phyloP scores from a whole-genome alignment of 2,113 vertebrate species.

The Cyphomyrus discorhynchus region DNA sequence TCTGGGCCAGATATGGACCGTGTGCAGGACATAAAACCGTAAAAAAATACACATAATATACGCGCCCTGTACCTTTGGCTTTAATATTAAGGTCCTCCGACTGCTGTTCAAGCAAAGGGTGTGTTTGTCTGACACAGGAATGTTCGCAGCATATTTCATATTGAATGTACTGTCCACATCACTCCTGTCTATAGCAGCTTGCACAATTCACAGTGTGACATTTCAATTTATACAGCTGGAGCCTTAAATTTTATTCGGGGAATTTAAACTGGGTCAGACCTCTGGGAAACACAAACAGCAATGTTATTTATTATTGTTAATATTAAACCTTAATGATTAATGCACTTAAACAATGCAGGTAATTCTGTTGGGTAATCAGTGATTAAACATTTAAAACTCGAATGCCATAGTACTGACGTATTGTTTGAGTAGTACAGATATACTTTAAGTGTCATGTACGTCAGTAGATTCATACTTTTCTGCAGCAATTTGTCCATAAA shows the following conservation, averaged over 20 bases:
- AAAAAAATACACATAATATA: not conserved
- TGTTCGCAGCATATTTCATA: not conserved
- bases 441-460: not conserved
- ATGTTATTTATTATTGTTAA: not conserved
- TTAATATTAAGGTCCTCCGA: not conserved
- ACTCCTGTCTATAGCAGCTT: not conserved
- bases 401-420: not conserved
- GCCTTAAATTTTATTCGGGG: not conserved
- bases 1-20: not conserved
- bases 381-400: not conserved
- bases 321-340: not conserved
- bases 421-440: not conserved
- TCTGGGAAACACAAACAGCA: not conserved
- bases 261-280: not conserved
- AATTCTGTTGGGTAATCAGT: not conserved
- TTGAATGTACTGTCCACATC: not conserved
- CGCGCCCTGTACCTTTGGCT: not conserved
- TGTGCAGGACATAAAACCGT: not conserved
- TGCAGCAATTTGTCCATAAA: not conserved
- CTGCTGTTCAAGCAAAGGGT: not conserved
- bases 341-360: not conserved
- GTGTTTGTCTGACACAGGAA: not conserved
- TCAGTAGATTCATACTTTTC: not conserved
- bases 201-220: not conserved
- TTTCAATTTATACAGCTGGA: not conserved